Conservation (phyloP, 2,797 vertebrate genomes). For the Labeo calbasu region DNA sequence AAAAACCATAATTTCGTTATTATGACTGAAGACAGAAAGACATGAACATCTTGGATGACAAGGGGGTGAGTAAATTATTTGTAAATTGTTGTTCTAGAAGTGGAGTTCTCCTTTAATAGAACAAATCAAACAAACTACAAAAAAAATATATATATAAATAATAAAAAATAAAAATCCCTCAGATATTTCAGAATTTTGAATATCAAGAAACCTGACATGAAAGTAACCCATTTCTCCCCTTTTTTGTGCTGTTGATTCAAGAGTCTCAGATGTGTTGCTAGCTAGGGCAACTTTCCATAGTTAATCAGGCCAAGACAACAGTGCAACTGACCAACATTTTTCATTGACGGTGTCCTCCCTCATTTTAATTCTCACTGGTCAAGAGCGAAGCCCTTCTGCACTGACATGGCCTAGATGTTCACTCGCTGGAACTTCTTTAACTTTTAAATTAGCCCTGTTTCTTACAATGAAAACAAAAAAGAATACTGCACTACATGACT, state of each 20-base stretch:
- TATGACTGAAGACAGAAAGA: no score
- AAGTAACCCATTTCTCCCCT: slow-evolving; percentile 4
- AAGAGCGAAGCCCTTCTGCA: background rate
- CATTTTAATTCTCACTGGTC: slow-evolving; percentile 23
- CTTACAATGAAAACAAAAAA: background rate
- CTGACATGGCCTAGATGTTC: slow-evolving; percentile 10
- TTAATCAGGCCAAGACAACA: slow-evolving; percentile 16
- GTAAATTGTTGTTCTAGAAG: no score
- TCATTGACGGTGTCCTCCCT: slow-evolving; percentile 24
- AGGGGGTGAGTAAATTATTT: no score
- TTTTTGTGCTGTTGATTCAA: slow-evolving; percentile 1
- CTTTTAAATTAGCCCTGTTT: background rate
- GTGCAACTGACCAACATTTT: slow-evolving; percentile 30
- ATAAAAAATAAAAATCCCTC: background rate
- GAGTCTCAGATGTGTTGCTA: background rate
- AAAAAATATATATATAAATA: background rate
- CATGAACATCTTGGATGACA: no score
- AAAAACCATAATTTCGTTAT: no score
- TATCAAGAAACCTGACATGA: background rate
- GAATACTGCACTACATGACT: no score
- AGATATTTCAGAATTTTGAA: background rate
- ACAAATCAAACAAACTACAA: background rate
- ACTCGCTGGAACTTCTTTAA: background rate
- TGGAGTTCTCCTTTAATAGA: no score
- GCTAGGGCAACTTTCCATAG: slow-evolving; percentile 4